phyloP scores from a whole-genome alignment of 2,888 invertebrate species.

The Rhingia campestris region DNA sequence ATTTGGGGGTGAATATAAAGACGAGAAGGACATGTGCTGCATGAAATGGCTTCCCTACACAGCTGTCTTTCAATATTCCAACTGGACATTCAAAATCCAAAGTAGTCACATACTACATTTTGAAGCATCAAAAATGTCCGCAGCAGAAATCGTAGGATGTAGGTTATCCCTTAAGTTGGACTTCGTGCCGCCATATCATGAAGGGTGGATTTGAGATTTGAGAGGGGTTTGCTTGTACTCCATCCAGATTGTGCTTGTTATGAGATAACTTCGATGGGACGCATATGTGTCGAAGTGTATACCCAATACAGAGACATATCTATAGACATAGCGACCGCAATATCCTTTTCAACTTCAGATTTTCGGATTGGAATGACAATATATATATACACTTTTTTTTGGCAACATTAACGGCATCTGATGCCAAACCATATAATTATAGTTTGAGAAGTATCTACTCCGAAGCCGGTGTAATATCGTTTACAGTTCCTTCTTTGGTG shows the following conservation, averaged over 20 bases:
- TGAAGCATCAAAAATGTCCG: slow-evolving; percentile 54
- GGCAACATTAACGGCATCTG: slow-evolving; percentile 71
- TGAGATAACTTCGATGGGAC: slow-evolving; percentile 53
- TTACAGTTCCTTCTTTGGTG: slow-evolving; percentile 57
- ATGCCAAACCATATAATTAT: slow-evolving; percentile 64
- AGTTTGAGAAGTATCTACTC: slow-evolving; percentile 54
- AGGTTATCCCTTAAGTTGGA: slow-evolving; percentile 48
- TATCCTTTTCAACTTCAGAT: slow-evolving; percentile 52
- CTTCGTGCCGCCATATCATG: slow-evolving; percentile 6
- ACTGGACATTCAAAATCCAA: slow-evolving; percentile 63
- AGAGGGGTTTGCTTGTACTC: slow-evolving; percentile 46
- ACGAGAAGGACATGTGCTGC: slow-evolving; percentile 56
- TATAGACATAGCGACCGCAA: slow-evolving; percentile 18
- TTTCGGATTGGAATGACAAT: slow-evolving; percentile 47
- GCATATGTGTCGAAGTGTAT: slow-evolving; percentile 57
- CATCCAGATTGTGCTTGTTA: slow-evolving; percentile 53
- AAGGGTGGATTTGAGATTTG: slow-evolving; percentile 22
- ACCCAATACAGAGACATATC: slow-evolving; percentile 21
- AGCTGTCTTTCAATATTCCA: slow-evolving; percentile 65
- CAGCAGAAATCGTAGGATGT: slow-evolving; percentile 8
- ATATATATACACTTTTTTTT: slow-evolving; percentile 33
- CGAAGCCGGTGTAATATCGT: slow-evolving; percentile 36
- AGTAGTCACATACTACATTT: slow-evolving; percentile 53
- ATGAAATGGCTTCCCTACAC: slow-evolving; percentile 64
- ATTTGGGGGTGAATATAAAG: slow-evolving; percentile 27